Percentiles rank a stretch among this genome's conserved stretches.
Evolutionary conservation across 2,797 vertebrate genomes (phyloP).

Genomic region (Scarus forsteni): DNA sequence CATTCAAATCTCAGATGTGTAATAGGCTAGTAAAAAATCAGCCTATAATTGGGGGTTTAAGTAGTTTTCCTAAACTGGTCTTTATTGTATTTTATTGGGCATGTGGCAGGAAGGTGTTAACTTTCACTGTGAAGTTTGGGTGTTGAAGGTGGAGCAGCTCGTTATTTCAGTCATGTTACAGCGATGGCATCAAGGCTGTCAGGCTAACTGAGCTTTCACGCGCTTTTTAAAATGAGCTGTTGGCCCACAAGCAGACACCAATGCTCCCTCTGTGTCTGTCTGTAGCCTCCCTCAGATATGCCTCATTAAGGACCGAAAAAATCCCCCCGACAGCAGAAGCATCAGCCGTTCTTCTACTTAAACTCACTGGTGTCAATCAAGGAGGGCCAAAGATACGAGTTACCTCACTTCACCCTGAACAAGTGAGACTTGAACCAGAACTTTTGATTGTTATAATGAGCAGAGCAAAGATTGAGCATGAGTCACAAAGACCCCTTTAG

Average conservation of each 20-base stretch:
- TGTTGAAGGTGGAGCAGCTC: conserved; percentile 40
- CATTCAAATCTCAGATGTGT: no score
- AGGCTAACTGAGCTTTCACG: conserved; percentile 42
- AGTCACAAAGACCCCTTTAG: conserved; percentile 8
- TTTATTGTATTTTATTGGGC: conserved; percentile 3
- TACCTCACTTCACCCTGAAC: conserved; percentile 19
- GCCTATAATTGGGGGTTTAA: neutral
- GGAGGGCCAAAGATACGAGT: conserved; percentile 3
- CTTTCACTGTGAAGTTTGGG: conserved; percentile 42
- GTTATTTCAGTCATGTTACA: conserved; percentile 67
- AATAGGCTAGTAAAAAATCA: neutral
- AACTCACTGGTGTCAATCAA: conserved; percentile 43
- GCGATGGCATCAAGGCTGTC: conserved; percentile 53
- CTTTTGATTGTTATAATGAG: conserved; percentile 35
- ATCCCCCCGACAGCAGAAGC: conserved; percentile 38
- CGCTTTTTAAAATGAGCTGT: conserved; percentile 55
- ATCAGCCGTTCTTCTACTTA: conserved; percentile 42
- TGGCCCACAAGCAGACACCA: conserved; percentile 42
- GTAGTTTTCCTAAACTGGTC: neutral
- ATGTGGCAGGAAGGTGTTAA: conserved; percentile 31
- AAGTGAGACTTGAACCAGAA: conserved; percentile 19
- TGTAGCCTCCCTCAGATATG: conserved; percentile 40
- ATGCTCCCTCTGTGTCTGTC: conserved; percentile 17
- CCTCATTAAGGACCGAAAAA: conserved; percentile 56
- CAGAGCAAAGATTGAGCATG: conserved; percentile 10